Evolutionary conservation across 2,797 vertebrate species (phyloP).

Genomic region (Ceryle rudis): DNA sequence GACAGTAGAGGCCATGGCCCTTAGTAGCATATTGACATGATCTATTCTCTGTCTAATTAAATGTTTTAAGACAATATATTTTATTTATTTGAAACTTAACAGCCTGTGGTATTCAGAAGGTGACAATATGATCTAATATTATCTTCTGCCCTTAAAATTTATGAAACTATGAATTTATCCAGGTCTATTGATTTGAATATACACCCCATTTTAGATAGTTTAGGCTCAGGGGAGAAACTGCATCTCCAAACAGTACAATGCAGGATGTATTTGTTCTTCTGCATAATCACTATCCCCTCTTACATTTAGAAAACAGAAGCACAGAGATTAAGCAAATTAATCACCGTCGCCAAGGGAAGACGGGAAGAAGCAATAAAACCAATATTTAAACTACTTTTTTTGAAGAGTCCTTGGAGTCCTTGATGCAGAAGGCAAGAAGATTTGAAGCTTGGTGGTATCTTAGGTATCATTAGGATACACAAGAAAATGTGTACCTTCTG

Average conservation of each 20-base stretch:
- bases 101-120: neutral
- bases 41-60: neutral
- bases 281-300: neutral
- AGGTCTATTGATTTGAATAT: neutral
- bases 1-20: neutral
- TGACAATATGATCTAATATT: neutral
- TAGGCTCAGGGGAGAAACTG: neutral
- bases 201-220: neutral
- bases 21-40: neutral
- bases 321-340: neutral
- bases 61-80: neutral
- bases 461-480: neutral
- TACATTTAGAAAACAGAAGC: neutral
- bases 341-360: neutral
- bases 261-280: neutral
- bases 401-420: neutral
- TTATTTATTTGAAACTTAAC: neutral
- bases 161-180: neutral
- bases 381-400: neutral
- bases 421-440: neutral
- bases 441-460: neutral
- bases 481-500: neutral
- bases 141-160: neutral
- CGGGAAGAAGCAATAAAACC: neutral
- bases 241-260: too few relatives aligned